Evolutionary conservation across 2,797 vertebrate species (phyloP).

Genomic region (Crypturellus tataupa): DNA sequence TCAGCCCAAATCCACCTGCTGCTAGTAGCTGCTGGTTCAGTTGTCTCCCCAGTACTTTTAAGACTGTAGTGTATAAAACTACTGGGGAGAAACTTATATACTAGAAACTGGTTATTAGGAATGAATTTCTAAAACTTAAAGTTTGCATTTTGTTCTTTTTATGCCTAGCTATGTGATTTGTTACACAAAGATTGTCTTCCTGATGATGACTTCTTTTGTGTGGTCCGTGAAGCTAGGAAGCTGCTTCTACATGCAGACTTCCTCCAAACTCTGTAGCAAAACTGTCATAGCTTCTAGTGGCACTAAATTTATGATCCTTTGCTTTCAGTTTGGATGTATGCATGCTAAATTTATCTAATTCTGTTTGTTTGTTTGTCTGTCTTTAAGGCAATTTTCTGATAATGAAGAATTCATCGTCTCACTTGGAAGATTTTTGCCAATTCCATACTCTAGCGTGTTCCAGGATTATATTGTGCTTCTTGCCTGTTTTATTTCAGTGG

Average conservation of each 20-base stretch:
- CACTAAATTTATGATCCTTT: background rate
- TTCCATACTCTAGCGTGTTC: background rate
- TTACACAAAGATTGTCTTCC: background rate
- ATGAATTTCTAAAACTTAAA: no score
- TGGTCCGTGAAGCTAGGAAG: background rate
- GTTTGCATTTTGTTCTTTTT: no score
- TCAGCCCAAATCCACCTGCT: no score
- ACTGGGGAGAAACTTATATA: no score
- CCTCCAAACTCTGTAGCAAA: background rate
- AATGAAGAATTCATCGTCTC: background rate
- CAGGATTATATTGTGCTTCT: fast-evolving
- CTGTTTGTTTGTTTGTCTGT: background rate
- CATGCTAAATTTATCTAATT: background rate
- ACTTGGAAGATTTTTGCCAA: background rate
- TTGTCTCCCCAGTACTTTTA: no score
- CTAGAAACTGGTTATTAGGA: no score
- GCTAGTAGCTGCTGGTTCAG: no score
- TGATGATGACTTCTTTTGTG: background rate
- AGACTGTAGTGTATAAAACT: no score
- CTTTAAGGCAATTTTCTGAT: background rate
- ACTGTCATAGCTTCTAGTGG: background rate
- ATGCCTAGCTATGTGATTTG: background rate
- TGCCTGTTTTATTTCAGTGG: background rate
- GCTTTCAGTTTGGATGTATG: background rate
- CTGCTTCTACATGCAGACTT: background rate